Evolutionary conservation across 2,797 vertebrate species (phyloP).

Genomic region (Danio choprae): DNA sequence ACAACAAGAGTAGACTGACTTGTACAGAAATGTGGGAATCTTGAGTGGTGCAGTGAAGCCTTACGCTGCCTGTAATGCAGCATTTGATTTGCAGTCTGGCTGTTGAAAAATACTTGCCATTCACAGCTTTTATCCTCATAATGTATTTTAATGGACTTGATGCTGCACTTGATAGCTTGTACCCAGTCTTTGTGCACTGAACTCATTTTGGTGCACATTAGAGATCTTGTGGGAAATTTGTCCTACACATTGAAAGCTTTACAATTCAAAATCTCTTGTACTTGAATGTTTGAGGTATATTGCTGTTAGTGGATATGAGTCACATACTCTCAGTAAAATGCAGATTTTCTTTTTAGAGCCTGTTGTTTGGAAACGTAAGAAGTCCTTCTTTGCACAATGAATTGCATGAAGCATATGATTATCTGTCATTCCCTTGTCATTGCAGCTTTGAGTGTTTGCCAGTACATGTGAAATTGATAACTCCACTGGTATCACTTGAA

Average conservation of each 20-base stretch:
- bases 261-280: neutral
- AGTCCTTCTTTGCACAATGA: conserved; percentile 12
- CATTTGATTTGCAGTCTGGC: conserved; percentile 25
- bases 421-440: conserved; percentile 11
- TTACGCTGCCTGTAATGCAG: conserved; percentile 7
- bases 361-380: neutral
- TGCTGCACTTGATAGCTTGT: neutral
- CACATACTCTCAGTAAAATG: neutral
- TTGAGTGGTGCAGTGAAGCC: conserved; percentile 33
- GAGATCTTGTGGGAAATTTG: conserved; percentile 4
- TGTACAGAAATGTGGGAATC: conserved; percentile 8
- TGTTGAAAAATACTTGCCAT: neutral
- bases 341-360: neutral
- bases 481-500: neutral
- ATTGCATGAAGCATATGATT: conserved; percentile 21
- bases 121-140: conserved; percentile 5
- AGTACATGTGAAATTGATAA: conserved; percentile 8
- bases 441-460: neutral
- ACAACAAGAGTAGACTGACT: conserved; percentile 10
- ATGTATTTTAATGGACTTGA: conserved; percentile 10
- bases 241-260: conserved; percentile 6
- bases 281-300: neutral
- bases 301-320: neutral
- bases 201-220: neutral
- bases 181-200: neutral